phyloP scores from a whole-genome alignment of 2,888 invertebrate genomes.

The Odontothrips loti region DNA sequence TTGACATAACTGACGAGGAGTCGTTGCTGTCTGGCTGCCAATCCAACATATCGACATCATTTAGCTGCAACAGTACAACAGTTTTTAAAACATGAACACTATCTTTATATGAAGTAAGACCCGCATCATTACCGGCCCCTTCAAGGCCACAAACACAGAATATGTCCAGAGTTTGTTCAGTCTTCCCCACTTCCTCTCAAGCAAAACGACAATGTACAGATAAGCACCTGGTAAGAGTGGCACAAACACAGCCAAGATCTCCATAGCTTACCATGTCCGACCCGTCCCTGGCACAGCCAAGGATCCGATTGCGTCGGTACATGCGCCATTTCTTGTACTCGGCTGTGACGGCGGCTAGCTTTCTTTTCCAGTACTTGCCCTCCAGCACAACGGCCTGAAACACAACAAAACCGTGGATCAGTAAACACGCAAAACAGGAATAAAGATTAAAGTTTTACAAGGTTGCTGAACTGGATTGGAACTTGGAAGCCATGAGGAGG shows the following conservation, averaged over 20 bases:
- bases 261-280: conserved; percentile 64
- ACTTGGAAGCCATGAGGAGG: too few species aligned
- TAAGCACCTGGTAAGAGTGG: conserved; percentile 11
- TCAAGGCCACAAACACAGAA: too few species aligned
- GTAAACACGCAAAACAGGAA: too few species aligned
- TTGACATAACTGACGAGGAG: conserved; percentile 33
- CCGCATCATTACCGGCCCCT: too few species aligned
- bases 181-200: too few species aligned
- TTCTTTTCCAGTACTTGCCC: conserved; percentile 99
- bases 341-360: conserved; percentile 91
- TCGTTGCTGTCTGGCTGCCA: conserved; percentile 65
- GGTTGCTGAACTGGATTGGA: too few species aligned
- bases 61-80: conserved; percentile 51
- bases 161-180: background rate
- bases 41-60: conserved; percentile 68
- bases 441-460: too few species aligned
- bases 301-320: conserved; percentile 76
- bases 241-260: background rate
- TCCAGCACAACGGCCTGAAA: conserved; percentile 86
- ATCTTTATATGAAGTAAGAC: too few species aligned
- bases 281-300: conserved; percentile 68
- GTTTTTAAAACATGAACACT: background rate
- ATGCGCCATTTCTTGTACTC: conserved; percentile 99
- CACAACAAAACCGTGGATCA: background rate
- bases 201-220: too few species aligned